Base-by-base conservation (phyloP, 2,888 invertebrate genomes). In the Gandaritis pyraliata region DNA sequence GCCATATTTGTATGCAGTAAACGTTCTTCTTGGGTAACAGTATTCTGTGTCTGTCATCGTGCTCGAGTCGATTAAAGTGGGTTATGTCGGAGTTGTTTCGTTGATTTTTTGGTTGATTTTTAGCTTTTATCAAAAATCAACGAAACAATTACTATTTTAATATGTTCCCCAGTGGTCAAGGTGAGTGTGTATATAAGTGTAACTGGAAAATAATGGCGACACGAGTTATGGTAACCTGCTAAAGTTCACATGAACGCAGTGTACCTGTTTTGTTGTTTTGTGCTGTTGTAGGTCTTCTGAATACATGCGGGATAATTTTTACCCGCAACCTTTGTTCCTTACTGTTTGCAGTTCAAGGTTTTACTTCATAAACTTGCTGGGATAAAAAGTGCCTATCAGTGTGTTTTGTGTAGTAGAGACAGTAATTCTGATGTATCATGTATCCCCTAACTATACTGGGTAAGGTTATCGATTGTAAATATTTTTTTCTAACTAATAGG, bases 41-140 rank as follows among this genome's bases (percentile, higher is more conserved):
- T 6, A 23, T 6, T 23, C 23, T 23, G 23, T 23, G 1, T 1
- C 64, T 64, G 67, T 67, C 67, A 69, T 65, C 66, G 65, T 61
- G 65, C 62, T 64, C 65, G 33, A 33, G 8, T 33, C 10, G 61
- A 66, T 65, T 61, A 66, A 70, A 70, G 66, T 69, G 65, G 70
- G 71, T 71, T 71, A 71, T 63, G 64, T 55, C 55, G 59, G 70
- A 65, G 67, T 71, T 71, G 71, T 71, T 71, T 71, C 71, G 71
- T 71, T 71, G 71, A 71, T 71, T 71, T 71, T 71, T 63, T 69
- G 66, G 67, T 69, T 71, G 71, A 71, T 67, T 71, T 67, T 66
- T 65, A 53, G 52, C 36, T 59, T 59, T 65, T 66, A 68, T 43
- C 65, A 71, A 71, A 71, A 71, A 71, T 71, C 71, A 71, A 71